Conservation (phyloP, 2,888 invertebrate species). For the Clepsis dumicolana region DNA sequence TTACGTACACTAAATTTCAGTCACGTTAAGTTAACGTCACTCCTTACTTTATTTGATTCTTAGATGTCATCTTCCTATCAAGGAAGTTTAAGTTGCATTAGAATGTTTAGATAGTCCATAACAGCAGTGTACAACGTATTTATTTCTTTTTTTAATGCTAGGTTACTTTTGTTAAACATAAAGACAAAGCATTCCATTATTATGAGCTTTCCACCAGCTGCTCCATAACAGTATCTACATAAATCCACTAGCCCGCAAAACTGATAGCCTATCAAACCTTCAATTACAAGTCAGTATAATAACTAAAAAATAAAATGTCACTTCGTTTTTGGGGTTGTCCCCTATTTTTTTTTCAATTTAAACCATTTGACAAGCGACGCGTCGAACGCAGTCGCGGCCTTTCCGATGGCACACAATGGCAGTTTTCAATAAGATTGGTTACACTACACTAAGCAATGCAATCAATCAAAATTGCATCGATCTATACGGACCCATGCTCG, state of each 20-base stretch:
- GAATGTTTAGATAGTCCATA: too few species aligned
- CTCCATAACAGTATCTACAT: constrained; percentile 8
- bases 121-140: too few species aligned
- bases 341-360: constrained; percentile 84
- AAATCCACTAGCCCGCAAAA: constrained; percentile 24
- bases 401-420: constrained; percentile 77
- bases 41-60: too few species aligned
- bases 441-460: constrained; percentile 86
- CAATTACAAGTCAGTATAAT: constrained; percentile 59
- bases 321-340: constrained; percentile 78
- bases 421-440: constrained; percentile 86
- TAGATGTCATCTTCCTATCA: too few species aligned
- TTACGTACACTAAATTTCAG: too few species aligned
- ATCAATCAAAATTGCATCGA: constrained; percentile 85
- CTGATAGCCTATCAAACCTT: constrained; percentile 34
- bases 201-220: neutral
- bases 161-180: too few species aligned
- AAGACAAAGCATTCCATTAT: neutral
- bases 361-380: constrained; percentile 83
- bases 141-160: too few species aligned
- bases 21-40: too few species aligned
- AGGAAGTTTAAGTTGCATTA: too few species aligned
- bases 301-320: constrained; percentile 80
- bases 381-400: constrained; percentile 80
- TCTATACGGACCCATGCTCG: constrained; percentile 70